Conservation (phyloP, 2,888 invertebrate species). For the Hydraecia micacea region DNA sequence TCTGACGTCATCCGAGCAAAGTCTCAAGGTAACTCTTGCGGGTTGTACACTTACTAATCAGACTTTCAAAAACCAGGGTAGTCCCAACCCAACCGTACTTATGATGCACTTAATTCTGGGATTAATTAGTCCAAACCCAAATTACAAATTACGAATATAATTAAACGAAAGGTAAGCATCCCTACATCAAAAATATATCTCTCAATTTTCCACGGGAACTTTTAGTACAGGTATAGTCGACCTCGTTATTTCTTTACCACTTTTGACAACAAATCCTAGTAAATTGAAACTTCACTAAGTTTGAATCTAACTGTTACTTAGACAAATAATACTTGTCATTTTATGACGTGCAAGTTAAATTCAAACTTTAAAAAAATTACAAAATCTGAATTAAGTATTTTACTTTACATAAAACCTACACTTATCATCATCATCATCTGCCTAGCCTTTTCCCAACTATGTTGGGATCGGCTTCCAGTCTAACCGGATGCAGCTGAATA, state of each 20-base stretch:
- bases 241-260: background rate
- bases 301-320: background rate
- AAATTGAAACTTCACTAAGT: background rate
- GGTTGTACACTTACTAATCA: background rate
- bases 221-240: background rate
- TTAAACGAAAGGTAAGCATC: conserved; percentile 20
- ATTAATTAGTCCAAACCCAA: conserved; percentile 19
- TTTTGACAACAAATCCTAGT: background rate
- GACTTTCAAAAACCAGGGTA: background rate
- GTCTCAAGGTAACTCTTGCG: background rate
- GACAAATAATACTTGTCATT: no score
- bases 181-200: conserved; percentile 8
- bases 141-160: conserved; percentile 32
- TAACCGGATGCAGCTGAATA: no score
- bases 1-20: background rate
- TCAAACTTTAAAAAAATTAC: no score
- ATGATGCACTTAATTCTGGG: conserved; percentile 6
- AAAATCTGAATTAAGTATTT: no score
- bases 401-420: no score
- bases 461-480: no score
- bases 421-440: no score
- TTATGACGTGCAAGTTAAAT: background rate
- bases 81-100: background rate
- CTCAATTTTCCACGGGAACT: background rate
- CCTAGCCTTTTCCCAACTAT: no score